Conservation (phyloP, 2,888 invertebrate genomes). For the Mechanitis messenoides region DNA sequence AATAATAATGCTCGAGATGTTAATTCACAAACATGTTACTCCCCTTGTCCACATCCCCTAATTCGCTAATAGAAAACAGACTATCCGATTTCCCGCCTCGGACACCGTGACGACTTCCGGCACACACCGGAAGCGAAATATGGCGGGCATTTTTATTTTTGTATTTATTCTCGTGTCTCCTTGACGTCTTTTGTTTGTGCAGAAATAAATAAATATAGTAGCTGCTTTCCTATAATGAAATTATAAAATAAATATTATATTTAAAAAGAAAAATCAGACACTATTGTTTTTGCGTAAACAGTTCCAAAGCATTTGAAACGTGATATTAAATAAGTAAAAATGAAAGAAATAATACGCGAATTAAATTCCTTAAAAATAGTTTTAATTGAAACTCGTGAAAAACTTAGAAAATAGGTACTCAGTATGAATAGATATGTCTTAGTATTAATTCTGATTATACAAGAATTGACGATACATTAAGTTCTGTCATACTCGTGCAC, state of each 20-base stretch:
- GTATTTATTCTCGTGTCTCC: conserved; percentile 29
- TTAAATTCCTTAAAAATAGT: no score
- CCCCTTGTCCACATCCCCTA: conserved; percentile 48
- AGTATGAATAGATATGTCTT: no score
- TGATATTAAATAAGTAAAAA: no score
- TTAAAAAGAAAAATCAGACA: no score
- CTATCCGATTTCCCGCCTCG: conserved; percentile 60
- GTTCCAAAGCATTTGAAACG: no score
- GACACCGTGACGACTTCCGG: conserved; percentile 64
- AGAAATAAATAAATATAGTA: neutral
- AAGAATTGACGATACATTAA: neutral
- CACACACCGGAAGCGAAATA: conserved; percentile 39
- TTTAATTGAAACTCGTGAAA: no score
- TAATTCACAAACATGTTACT: conserved; percentile 44
- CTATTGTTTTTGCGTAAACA: no score
- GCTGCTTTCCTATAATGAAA: no score
- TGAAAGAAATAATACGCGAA: no score
- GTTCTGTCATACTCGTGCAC: neutral
- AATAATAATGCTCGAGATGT: conserved; percentile 38
- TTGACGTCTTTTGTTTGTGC: neutral
- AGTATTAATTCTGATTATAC: no score
- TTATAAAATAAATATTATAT: no score
- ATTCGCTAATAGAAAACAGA: conserved; percentile 72
- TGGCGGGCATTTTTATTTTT: conserved; percentile 33
- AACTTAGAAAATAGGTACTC: no score